Evolutionary conservation across 2,888 invertebrate species (phyloP), one percentile per base, ranked within the genome.

Genomic region (Agonopterix subpropinquella): DNA sequence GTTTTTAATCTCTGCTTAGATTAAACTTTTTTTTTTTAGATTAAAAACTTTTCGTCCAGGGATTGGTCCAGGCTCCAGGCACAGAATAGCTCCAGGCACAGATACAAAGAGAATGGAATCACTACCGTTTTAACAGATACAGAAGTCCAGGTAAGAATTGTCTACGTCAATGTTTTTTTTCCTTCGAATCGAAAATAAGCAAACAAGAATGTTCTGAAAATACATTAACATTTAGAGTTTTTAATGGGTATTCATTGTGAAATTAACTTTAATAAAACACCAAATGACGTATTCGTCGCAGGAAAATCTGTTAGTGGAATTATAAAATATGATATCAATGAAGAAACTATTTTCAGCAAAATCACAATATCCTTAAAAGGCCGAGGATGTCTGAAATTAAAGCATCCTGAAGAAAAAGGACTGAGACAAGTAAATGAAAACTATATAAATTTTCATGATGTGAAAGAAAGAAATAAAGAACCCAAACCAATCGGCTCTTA

Each of bases 201-300:
- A 18, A 18, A 18, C 18, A 18, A 18, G 18, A 18, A 18, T 18
- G 4, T 18, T 18, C 18, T 18, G 18, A 18, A 18, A 3, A 18
- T 2, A 18, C 18, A 18, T 18, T 18, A 4, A 3, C 28, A 7
- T 28, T 28, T 28, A 28, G 28, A 28, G 5, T 5, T 28, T 28
- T 28, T 28, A 28, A 73, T 73, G 73, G 70, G 69, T 15, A 63
- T 73, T 11, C 49, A 53, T 56, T 73, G 71, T 50, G 59, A 70
- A 59, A 72, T 73, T 10, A 61, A 61, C 47, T 49, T 73, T 4
- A 10, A 13, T 54, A 47, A 11, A 66, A 69, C 1, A 61, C 67
- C 39, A 1, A 5, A 39, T n/a, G 68, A 63, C 1, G 59, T 54
- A 0, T 72, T 61, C 41, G 51, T 52, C 5, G 58, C 70, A 7